Conservation (phyloP, 2,113 vertebrate genomes). For the Irena cyanogastra region DNA sequence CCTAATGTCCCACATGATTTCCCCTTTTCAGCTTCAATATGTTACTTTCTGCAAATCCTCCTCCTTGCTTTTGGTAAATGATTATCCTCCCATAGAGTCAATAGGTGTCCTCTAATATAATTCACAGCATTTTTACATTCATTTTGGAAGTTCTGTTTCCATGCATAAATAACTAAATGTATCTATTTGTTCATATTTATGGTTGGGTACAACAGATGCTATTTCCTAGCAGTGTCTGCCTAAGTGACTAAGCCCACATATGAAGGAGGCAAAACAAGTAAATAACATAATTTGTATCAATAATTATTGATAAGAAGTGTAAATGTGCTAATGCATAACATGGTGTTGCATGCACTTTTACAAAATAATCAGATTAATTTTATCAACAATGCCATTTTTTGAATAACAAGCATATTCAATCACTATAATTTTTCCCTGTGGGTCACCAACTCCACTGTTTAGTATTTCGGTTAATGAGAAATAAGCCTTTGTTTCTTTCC, state of each 20-base stretch:
- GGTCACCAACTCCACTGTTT: not conserved
- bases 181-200: not conserved
- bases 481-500: not conserved
- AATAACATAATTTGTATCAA: slow-evolving; percentile 25
- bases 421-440: not conserved
- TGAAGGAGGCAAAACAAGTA: not conserved
- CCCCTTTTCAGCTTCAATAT: not conserved
- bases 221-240: not conserved
- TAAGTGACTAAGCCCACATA: not conserved
- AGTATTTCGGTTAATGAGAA: not conserved
- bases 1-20: not conserved
- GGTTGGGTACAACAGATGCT: not conserved
- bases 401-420: not conserved
- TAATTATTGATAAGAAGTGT: slow-evolving; percentile 1
- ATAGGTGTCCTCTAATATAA: not conserved
- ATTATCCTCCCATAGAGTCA: not conserved
- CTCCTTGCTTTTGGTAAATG: not conserved
- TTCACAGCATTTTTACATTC: not conserved
- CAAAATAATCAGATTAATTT: not conserved
- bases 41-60: not conserved
- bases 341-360: not conserved
- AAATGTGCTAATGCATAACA: not conserved
- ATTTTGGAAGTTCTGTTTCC: slow-evolving; percentile 1
- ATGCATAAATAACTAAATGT: slow-evolving; percentile 1
- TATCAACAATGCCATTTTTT: not conserved